Conservation (phyloP, 2,113 vertebrate species). For the Chroicocephalus ridibundus region DNA sequence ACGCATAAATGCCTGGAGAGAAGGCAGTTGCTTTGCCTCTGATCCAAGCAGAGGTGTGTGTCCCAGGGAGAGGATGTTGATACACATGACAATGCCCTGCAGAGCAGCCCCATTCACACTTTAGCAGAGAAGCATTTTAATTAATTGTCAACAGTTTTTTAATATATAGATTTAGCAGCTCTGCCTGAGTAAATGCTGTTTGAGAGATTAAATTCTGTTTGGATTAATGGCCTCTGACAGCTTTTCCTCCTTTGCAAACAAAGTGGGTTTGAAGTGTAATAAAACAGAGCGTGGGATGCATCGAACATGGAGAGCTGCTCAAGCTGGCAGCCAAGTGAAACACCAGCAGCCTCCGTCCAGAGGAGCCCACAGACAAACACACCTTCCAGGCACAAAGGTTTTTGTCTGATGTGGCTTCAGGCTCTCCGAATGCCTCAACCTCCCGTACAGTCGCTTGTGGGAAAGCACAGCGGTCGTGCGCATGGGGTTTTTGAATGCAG, state of each 20-base stretch:
- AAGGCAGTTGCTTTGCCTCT: background rate
- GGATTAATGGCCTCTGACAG: slow-evolving; percentile 71
- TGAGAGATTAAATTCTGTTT: slow-evolving; percentile 68
- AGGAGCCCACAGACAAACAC: background rate
- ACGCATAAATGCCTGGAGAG: background rate
- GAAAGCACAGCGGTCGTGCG: accelerated
- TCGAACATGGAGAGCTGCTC: slow-evolving; percentile 31
- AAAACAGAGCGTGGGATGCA: slow-evolving; percentile 49
- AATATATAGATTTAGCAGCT: slow-evolving; percentile 59
- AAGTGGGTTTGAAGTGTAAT: slow-evolving; percentile 68
- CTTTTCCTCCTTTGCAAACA: slow-evolving; percentile 68
- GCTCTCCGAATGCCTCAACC: background rate
- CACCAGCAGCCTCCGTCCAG: background rate
- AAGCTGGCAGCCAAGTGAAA: slow-evolving; percentile 7
- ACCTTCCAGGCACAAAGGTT: background rate
- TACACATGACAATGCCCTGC: background rate
- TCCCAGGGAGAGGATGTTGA: background rate
- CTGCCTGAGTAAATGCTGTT: slow-evolving; percentile 60
- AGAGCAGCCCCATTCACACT: background rate
- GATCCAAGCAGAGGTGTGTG: background rate
- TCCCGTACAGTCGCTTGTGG: background rate
- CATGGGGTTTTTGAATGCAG: accelerated
- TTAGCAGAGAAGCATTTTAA: slow-evolving; percentile 47
- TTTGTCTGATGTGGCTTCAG: background rate
- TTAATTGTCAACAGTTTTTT: slow-evolving; percentile 66